phyloP scores from a whole-genome alignment of 2,113 vertebrate genomes.

The Ahaetulla prasina region DNA sequence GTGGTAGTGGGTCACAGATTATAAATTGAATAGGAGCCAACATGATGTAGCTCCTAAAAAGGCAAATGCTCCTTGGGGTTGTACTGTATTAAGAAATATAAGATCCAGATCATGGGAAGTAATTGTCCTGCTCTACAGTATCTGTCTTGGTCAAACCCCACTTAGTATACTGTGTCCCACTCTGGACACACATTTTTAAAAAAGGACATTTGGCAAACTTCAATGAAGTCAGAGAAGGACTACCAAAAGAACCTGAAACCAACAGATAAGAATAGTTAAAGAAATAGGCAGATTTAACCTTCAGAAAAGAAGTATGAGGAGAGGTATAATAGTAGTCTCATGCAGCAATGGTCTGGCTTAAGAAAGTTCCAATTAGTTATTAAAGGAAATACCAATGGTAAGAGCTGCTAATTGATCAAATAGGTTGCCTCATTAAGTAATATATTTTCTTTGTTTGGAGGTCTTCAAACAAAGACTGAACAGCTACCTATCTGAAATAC shows the following conservation, averaged over 20 bases:
- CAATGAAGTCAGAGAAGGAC: not conserved
- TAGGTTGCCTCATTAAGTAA: not conserved
- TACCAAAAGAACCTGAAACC: not conserved
- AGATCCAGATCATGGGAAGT: not conserved
- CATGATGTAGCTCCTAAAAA: not conserved
- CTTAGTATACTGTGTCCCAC: not conserved
- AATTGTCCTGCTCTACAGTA: not conserved
- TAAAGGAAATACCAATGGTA: not conserved
- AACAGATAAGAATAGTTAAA: not conserved
- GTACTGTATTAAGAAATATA: not conserved
- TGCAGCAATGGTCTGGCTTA: not conserved
- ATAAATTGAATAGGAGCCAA: not conserved
- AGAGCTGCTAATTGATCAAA: not conserved
- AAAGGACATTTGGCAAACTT: not conserved
- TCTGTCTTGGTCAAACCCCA: not conserved
- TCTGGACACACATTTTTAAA: not conserved
- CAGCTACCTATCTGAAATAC: not conserved
- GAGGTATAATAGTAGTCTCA: not conserved
- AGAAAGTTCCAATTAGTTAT: not conserved
- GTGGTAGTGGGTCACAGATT: not conserved
- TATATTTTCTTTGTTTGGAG: not conserved
- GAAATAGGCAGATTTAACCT: not conserved
- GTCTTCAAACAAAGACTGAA: not conserved
- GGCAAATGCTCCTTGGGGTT: not conserved
- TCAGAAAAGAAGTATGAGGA: not conserved